phyloP scores from a whole-genome alignment of 1,140 invertebrate species.

The Mamestra configurata region DNA sequence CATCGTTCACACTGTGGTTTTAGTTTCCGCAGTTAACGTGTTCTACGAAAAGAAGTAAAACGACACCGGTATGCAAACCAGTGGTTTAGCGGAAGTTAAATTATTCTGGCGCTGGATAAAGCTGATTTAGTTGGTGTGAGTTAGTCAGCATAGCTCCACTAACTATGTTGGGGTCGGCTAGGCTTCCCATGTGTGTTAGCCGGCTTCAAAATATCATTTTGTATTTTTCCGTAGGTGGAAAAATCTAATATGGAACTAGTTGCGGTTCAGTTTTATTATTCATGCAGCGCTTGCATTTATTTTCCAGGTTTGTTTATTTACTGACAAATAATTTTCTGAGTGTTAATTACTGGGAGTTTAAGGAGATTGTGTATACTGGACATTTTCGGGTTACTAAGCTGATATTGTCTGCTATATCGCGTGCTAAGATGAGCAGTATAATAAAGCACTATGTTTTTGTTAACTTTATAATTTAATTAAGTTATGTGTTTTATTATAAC shows the following conservation, averaged over 20 bases:
- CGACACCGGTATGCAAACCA: slow-evolving; percentile 51
- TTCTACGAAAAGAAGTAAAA: slow-evolving; percentile 41
- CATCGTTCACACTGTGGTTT: slow-evolving; percentile 62
- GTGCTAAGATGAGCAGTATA: too few species aligned
- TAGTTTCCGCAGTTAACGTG: slow-evolving; percentile 45
- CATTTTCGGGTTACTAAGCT: too few species aligned
- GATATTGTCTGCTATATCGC: too few species aligned
- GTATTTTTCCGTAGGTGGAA: slow-evolving; percentile 3
- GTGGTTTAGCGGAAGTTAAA: slow-evolving; percentile 40
- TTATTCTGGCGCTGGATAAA: slow-evolving; percentile 34
- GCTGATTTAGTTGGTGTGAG: slow-evolving; percentile 24
- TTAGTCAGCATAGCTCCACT: background rate
- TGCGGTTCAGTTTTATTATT: background rate
- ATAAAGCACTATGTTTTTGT: too few species aligned
- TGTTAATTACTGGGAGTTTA: too few species aligned
- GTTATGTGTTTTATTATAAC: too few species aligned
- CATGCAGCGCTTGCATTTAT: background rate
- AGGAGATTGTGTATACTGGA: too few species aligned
- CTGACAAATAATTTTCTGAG: too few species aligned
- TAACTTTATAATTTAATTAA: too few species aligned
- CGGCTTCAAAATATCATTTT: background rate
- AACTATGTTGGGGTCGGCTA: background rate
- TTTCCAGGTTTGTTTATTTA: background rate
- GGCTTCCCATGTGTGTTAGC: background rate
- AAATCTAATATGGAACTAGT: background rate